phyloP scores from a whole-genome alignment of 2,113 vertebrate genomes.

The Elanus axillaris region DNA sequence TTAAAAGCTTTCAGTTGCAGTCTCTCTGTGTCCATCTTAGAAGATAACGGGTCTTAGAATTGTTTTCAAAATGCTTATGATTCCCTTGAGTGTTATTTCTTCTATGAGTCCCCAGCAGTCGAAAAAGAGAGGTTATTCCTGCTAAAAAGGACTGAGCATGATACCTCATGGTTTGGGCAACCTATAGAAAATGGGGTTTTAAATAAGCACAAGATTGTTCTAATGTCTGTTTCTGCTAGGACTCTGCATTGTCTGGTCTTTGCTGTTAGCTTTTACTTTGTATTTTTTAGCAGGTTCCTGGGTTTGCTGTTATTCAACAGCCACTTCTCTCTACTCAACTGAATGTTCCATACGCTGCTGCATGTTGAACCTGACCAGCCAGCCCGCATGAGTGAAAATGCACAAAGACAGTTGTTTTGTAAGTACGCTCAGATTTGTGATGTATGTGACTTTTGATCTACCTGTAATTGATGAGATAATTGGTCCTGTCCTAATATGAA shows the following conservation, averaged over 20 bases:
- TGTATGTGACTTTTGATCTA: neutral
- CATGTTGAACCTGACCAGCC: neutral
- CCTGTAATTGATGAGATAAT: neutral
- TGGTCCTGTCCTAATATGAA: neutral
- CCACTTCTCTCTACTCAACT: neutral
- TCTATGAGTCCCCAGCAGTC: neutral
- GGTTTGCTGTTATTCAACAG: neutral
- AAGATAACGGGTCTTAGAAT: neutral
- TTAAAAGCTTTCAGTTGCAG: neutral
- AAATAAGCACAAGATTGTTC: neutral
- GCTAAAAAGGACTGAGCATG: neutral
- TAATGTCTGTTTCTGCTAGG: neutral
- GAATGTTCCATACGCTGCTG: neutral
- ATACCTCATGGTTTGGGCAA: neutral
- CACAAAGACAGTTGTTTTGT: neutral
- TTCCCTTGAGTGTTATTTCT: neutral
- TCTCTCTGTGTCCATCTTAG: neutral
- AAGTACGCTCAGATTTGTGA: neutral
- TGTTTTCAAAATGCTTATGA: neutral
- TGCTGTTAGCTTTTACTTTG: neutral
- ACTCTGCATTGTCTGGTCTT: neutral
- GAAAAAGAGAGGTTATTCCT: neutral
- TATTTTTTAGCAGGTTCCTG: neutral
- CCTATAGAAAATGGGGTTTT: neutral
- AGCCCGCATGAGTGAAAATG: accelerated